A percentile compares a stretch with the other conserved stretches of the same genome.
Evolutionary conservation across 2,888 invertebrate species (phyloP).

Genomic region (Nasonovia ribisnigri): DNA sequence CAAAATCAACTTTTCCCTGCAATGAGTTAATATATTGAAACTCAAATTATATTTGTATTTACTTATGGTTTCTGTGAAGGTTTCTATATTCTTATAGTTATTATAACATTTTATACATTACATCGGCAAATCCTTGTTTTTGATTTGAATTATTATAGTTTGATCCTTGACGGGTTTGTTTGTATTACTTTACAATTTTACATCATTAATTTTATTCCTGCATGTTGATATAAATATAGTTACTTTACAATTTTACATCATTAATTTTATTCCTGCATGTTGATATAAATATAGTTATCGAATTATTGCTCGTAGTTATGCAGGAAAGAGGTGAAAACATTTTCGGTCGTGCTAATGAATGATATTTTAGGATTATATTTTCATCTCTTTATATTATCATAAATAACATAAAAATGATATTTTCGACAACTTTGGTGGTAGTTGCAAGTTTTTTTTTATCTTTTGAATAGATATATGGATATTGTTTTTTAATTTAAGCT

Average conservation of each 20-base stretch:
- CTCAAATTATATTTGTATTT: conserved; percentile 28
- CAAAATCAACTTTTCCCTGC: not conserved
- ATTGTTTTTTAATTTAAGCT: conserved; percentile 36
- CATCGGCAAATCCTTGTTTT: not conserved
- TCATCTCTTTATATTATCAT: not conserved
- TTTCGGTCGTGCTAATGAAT: conserved; percentile 54
- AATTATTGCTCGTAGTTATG: not conserved
- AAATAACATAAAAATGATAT: not conserved
- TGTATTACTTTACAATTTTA: conserved; percentile 33
- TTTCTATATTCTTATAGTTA: not conserved
- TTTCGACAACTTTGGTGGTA: not conserved
- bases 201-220: conserved; percentile 34
- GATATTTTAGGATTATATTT: conserved; percentile 36
- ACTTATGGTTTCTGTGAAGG: not conserved
- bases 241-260: conserved; percentile 30
- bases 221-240: conserved; percentile 22
- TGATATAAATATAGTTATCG: conserved; percentile 23
- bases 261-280: conserved; percentile 34
- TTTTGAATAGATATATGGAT: not conserved
- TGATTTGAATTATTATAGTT: conserved; percentile 31
- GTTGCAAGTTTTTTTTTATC: not conserved
- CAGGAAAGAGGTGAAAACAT: conserved; percentile 17
- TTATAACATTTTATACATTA: not conserved
- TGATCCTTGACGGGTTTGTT: conserved; percentile 22
- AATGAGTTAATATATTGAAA: not conserved